Evolutionary conservation across 2,797 vertebrate species (phyloP), one percentile per base, ranked within the genome.

Genomic region (Hyperoplus immaculatus): DNA sequence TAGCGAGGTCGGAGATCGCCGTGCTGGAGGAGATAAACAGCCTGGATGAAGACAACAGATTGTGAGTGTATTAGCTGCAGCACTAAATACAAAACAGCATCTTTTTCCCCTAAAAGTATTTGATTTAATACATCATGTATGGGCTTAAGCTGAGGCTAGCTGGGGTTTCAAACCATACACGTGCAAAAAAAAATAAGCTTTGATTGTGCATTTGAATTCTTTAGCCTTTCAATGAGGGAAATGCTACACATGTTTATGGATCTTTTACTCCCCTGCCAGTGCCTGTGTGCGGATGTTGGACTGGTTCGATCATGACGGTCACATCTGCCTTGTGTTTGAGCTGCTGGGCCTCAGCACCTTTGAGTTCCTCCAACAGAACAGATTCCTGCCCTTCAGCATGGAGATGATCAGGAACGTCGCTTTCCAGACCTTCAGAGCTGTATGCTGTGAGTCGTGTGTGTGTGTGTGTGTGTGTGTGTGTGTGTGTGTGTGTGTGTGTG

Each of bases 261-360:
- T 38, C 14, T 0, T n/a, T 57, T 42, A 8, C 46, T 56, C 14
- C 59, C 14, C 9, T 2, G 8, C 9, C 90, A 99, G 98, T 66
- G 95, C 96, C 58, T 99, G 97, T 29, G 97, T 99, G 78, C 95
- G 97, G 84, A 98, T 99, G 97, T 83, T 97, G 78, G 96, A 98
- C 84, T 98, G 96, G 97, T 99, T 99, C 90, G 95, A 97, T 89
- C 95, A 97, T 69, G 92, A 96, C 38, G 96, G 97, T 64, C 98
- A 99, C 54, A 87, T 97, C 84, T 99, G 98, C 92, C 98, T 99
- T 75, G 98, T 96, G 65, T 97, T 99, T 69, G 97, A 99, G 89
- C 95, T 97, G 16, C 95, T 99, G 64, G 97, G 98, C 64, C 93
- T 97, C 77, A 99, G 96, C 93, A 98, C 96, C 64, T 99, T 97